phyloP scores from a whole-genome alignment of 1,140 invertebrate species.

The Lithobius niger region DNA sequence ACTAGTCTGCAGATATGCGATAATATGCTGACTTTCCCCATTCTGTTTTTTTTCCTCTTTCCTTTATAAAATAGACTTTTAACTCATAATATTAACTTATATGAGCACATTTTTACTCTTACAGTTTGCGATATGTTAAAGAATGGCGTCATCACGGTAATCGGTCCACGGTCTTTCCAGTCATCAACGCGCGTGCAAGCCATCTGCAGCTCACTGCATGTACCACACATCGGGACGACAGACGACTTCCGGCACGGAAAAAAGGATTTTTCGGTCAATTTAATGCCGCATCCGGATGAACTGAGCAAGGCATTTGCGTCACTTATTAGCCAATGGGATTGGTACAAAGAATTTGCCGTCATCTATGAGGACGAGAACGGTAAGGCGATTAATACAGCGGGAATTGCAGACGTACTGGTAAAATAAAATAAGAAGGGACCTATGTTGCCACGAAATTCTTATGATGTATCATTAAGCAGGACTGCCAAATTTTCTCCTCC shows the following conservation, averaged over 20 bases:
- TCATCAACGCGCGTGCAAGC: constrained; percentile 64
- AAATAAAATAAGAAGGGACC: no score
- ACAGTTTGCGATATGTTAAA: constrained; percentile 44
- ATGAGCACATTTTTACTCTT: no score
- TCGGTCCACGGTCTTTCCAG: constrained; percentile 58
- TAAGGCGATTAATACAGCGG: no score
- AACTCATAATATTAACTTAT: no score
- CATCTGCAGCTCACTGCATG: constrained; percentile 67
- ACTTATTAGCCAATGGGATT: constrained; percentile 29
- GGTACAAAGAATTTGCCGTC: constrained; percentile 31
- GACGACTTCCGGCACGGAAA: constrained; percentile 43
- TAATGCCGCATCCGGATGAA: constrained; percentile 49
- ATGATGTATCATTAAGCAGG: no score
- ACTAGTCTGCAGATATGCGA: no score
- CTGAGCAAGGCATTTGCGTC: constrained; percentile 32
- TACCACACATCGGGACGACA: constrained; percentile 67
- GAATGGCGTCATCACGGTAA: constrained; percentile 55
- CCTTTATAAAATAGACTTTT: no score
- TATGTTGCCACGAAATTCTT: no score
- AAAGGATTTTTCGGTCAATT: constrained; percentile 54
- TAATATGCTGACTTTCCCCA: no score
- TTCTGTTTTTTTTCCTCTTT: no score
- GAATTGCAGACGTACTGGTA: no score
- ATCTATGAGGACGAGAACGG: constrained; percentile 33
- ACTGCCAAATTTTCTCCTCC: no score